These are phyloP conservation scores for Nymphalis c-album DNA, from an alignment of 2,888 invertebrate genomes.

Conservation along the genomic window DNA sequence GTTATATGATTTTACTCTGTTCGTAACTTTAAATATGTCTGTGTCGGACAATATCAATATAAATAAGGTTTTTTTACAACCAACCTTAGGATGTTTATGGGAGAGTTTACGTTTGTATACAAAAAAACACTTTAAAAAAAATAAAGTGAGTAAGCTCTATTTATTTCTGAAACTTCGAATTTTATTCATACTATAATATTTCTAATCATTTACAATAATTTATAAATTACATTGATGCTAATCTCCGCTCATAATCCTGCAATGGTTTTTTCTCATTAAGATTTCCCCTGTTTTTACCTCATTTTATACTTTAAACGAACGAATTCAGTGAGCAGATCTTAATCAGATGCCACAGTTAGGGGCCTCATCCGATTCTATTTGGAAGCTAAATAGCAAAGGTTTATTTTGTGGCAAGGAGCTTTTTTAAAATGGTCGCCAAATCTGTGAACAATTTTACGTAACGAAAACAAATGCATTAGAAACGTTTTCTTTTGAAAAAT, in stretches of 20 bases:
- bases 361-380: constrained; percentile 68
- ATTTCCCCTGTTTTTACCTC: constrained; percentile 46
- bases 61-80: too few species aligned
- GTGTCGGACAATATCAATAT: neutral
- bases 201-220: too few species aligned
- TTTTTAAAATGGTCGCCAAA: constrained; percentile 57
- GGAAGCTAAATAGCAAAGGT: constrained; percentile 66
- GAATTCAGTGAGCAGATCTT: constrained; percentile 66
- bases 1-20: constrained; percentile 39
- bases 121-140: too few species aligned
- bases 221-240: too few species aligned
- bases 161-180: too few species aligned
- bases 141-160: too few species aligned
- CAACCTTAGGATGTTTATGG: too few species aligned
- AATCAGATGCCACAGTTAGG: constrained; percentile 67
- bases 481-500: constrained; percentile 1
- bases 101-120: too few species aligned
- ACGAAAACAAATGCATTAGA: constrained; percentile 27
- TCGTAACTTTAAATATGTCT: constrained; percentile 7
- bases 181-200: too few species aligned
- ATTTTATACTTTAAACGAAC: constrained; percentile 69
- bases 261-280: constrained; percentile 24
- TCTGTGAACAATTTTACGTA: constrained; percentile 39
- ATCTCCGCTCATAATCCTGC: constrained; percentile 11
- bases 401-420: constrained; percentile 64